Conservation (phyloP, 2,113 vertebrate species). For the Burhinus oedicnemus region DNA sequence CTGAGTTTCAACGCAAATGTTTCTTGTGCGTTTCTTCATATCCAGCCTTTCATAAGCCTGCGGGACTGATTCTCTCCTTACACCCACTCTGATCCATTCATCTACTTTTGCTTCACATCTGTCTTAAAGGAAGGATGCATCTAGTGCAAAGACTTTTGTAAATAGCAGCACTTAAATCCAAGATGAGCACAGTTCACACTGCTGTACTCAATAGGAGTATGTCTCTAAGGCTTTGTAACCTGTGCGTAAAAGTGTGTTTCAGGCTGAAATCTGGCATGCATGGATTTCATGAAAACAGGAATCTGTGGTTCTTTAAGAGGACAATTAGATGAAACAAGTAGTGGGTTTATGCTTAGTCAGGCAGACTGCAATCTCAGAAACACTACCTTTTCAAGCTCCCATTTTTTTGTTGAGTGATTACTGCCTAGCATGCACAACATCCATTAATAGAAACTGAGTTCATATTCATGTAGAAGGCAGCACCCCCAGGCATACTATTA, state of each 20-base stretch:
- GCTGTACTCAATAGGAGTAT: neutral
- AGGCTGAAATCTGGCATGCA: neutral
- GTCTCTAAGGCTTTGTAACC: neutral
- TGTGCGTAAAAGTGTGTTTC: neutral
- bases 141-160: neutral
- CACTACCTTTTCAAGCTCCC: neutral
- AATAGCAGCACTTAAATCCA: constrained; percentile 35
- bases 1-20: neutral
- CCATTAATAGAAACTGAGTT: neutral
- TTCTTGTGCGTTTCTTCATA: neutral
- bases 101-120: neutral
- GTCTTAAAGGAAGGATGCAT: neutral
- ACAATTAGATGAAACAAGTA: neutral
- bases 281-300: neutral
- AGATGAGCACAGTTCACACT: neutral
- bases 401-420: neutral
- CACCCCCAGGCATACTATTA: neutral
- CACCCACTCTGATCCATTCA: neutral
- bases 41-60: neutral
- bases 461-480: neutral
- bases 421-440: neutral
- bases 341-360: neutral
- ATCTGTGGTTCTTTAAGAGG: neutral
- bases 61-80: neutral
- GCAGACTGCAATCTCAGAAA: neutral